Evolutionary conservation across 2,113 vertebrate genomes (phyloP), one percentile per base, ranked within the genome.

Genomic region (Gorilla gorilla): DNA sequence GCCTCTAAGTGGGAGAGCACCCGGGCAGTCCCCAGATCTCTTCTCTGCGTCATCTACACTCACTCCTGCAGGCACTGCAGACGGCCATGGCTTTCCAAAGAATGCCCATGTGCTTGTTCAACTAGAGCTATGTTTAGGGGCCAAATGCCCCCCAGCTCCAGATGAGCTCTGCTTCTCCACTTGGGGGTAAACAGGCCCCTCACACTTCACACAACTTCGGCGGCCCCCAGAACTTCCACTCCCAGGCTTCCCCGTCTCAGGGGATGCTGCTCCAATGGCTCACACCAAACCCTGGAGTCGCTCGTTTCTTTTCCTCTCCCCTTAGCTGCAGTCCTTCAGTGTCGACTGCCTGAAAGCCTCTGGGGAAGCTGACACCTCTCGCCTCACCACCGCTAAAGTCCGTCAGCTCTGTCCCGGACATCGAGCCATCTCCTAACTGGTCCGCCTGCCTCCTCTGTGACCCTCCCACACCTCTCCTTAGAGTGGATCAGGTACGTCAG

Each of bases 191-290:
- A 23, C 20, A 73, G 35, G 70, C 14, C 16, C 16, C 35, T 1
- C 3, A 0, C 4, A 22, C 70, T 90, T 32, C 8, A 57, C 6
- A 48, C 8, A 13, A 4, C 45, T 40, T 57, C 30, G 17, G 35
- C 1, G 0, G 86, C 3, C n/a, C 38, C 27, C 25, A 4, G 18
- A n/a, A n/a, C 1, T 1, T 12, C 68, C 2, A 10, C 38, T 11
- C 32, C 59, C 30, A 3, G 0, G 5, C 52, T 16, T 43, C 72
- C 38, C 52, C 17, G 13, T 7, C 40, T 64, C 8, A 6, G 52
- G 17, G 45, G 61, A 2, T 0, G 1, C 73, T 27, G 14, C 43
- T 82, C 78, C 5, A 10, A 50, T 6, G 12, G 52, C 59, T 59
- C 57, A 64, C n/a, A 75, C 11, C 40, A 40, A 76, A 72, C 30